phyloP scores from a whole-genome alignment of 2,888 invertebrate genomes.

The Athetis lepigone region DNA sequence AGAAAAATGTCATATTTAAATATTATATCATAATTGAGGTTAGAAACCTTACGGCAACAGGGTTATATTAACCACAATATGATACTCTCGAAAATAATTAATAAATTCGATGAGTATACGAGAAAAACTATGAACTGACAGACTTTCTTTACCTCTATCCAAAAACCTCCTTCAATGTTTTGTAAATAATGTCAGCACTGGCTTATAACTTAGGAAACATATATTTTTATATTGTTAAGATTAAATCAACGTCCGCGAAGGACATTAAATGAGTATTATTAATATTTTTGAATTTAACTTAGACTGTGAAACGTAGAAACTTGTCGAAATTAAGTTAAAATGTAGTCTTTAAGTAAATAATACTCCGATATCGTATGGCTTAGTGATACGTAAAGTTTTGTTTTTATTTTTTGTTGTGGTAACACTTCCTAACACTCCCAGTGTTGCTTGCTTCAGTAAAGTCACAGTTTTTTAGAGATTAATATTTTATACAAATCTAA shows the following conservation, averaged over 20 bases:
- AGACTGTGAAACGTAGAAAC: constrained; percentile 61
- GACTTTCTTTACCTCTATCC: not conserved
- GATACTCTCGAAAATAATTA: too few relatives aligned
- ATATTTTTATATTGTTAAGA: constrained; percentile 59
- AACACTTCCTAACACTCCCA: constrained; percentile 25
- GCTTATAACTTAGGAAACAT: constrained; percentile 56
- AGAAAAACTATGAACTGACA: not conserved
- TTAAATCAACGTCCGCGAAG: constrained; percentile 52
- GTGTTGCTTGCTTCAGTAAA: constrained; percentile 20
- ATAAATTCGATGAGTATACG: too few relatives aligned
- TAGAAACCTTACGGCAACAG: not conserved
- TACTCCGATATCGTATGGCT: constrained; percentile 44
- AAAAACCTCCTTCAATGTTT: constrained; percentile 3
- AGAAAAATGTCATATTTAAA: not conserved
- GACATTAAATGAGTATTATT: constrained; percentile 71
- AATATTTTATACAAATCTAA: too few relatives aligned
- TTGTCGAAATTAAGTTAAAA: constrained; percentile 55
- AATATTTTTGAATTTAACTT: constrained; percentile 63
- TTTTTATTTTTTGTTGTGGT: constrained; percentile 3
- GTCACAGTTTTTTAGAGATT: not conserved
- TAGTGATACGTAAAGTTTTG: constrained; percentile 23
- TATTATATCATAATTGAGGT: not conserved
- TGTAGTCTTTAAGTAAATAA: constrained; percentile 40
- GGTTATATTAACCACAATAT: not conserved
- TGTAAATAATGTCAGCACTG: constrained; percentile 43